Evolutionary conservation across 2,888 invertebrate species (phyloP).

Genomic region (Criorhina ranunculi): DNA sequence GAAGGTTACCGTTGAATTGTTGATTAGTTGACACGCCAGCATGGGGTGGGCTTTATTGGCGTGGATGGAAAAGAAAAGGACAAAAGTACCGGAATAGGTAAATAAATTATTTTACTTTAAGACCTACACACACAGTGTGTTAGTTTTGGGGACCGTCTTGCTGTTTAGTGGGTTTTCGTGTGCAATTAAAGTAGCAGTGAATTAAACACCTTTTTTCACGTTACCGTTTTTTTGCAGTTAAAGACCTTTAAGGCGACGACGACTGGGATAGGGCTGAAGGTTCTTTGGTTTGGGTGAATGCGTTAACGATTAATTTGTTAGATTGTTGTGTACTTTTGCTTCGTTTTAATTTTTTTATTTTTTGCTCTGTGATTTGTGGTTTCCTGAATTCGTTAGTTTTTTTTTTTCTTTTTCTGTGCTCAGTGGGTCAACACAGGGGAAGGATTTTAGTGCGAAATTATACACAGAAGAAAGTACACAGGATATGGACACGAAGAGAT

Average conservation of each 20-base stretch:
- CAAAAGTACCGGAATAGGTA: slow-evolving; percentile 58
- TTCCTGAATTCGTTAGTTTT: slow-evolving; percentile 15
- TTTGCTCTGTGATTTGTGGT: slow-evolving; percentile 13
- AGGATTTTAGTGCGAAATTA: slow-evolving; percentile 26
- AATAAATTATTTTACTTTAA: slow-evolving; percentile 60
- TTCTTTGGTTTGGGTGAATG: slow-evolving; percentile 9
- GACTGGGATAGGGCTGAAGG: slow-evolving; percentile 17
- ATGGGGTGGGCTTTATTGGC: slow-evolving; percentile 2
- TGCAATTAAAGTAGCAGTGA: slow-evolving; percentile 57
- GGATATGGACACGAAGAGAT: no score
- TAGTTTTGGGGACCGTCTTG: slow-evolving; percentile 14
- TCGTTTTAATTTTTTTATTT: not conserved
- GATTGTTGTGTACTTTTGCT: no score
- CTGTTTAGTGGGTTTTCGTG: slow-evolving; percentile 30
- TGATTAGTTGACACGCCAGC: slow-evolving; percentile 67
- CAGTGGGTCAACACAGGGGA: not conserved
- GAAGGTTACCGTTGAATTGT: slow-evolving; percentile 61
- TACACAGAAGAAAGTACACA: not conserved
- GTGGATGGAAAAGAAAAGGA: slow-evolving; percentile 20
- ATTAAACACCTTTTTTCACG: slow-evolving; percentile 39
- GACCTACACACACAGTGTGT: slow-evolving; percentile 12
- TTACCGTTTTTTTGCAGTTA: slow-evolving; percentile 2
- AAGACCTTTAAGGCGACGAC: slow-evolving; percentile 19
- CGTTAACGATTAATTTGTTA: slow-evolving; percentile 31
- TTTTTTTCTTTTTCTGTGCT: slow-evolving; percentile 3